Evolutionary conservation across 2,797 vertebrate genomes (phyloP).

Genomic region (Amniataba percoides): DNA sequence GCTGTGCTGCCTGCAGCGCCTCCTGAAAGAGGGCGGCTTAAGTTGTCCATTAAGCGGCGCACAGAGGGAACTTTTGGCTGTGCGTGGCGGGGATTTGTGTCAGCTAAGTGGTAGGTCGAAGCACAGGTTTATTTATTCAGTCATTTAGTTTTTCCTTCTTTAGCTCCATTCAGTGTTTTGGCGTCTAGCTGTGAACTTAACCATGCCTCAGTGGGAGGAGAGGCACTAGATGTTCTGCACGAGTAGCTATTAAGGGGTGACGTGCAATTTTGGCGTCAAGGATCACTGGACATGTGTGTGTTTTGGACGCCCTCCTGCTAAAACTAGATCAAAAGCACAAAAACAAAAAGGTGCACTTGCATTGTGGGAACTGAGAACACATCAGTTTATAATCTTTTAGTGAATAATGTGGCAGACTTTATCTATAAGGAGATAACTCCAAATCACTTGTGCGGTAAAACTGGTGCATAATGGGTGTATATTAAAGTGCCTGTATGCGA

Average conservation of each 20-base stretch:
- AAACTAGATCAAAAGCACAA: slow-evolving; percentile 21
- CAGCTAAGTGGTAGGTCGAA: slow-evolving; percentile 37
- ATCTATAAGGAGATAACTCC: slow-evolving; percentile 16
- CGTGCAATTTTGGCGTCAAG: slow-evolving; percentile 44
- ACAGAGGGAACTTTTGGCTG: slow-evolving; percentile 41
- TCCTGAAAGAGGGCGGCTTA: slow-evolving; percentile 50
- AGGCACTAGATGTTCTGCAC: slow-evolving; percentile 14
- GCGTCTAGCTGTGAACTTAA: slow-evolving; percentile 39
- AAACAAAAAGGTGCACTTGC: slow-evolving; percentile 18
- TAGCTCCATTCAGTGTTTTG: slow-evolving; percentile 21
- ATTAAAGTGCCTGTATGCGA: slow-evolving; percentile 24
- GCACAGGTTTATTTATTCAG: slow-evolving; percentile 49
- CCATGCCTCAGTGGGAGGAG: slow-evolving; percentile 28
- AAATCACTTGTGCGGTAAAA: slow-evolving; percentile 16
- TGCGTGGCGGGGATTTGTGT: slow-evolving; percentile 57
- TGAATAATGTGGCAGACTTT: slow-evolving; percentile 20
- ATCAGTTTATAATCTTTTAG: slow-evolving; percentile 1
- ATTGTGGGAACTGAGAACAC: slow-evolving; percentile 18
- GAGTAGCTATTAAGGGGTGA: slow-evolving; percentile 41
- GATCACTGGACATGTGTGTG: slow-evolving; percentile 40
- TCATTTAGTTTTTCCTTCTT: slow-evolving; percentile 32
- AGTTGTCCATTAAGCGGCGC: slow-evolving; percentile 53
- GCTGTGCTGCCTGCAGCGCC: slow-evolving; percentile 42
- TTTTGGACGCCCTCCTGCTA: slow-evolving; percentile 21
- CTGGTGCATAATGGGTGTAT: slow-evolving; percentile 18